A percentile compares a stretch with the other conserved stretches of the same genome.
Conservation (phyloP, 2,113 vertebrate species). For the Phylloscopus trochilus region DNA sequence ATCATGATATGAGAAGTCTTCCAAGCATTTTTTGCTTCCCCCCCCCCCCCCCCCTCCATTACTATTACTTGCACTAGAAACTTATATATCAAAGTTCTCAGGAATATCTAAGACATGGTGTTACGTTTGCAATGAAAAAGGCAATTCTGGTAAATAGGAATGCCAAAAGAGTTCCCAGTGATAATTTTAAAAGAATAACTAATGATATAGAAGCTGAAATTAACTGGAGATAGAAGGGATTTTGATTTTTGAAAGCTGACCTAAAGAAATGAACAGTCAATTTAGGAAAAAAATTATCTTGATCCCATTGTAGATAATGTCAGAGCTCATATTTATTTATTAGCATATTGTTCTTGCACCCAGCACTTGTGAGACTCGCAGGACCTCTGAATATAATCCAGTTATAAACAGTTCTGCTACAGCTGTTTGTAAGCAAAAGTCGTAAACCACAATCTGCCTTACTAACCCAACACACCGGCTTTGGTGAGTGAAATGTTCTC, state of each 20-base stretch:
- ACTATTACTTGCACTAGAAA: not conserved
- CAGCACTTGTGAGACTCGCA: not conserved
- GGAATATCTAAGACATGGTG: not conserved
- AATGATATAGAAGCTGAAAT: not conserved
- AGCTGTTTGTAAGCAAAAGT: not conserved
- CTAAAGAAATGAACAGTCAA: not conserved
- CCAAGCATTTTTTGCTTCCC: not conserved
- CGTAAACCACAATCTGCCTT: not conserved
- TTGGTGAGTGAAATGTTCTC: not conserved
- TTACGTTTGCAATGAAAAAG: not conserved
- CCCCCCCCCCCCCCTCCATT: rapidly evolving
- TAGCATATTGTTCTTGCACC: not conserved
- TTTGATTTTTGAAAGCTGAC: not conserved
- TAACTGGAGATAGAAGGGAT: not conserved
- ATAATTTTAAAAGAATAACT: not conserved
- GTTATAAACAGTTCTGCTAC: not conserved
- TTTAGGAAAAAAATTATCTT: not conserved
- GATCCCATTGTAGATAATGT: not conserved
- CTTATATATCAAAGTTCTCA: not conserved
- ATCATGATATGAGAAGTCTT: not conserved
- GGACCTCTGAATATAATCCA: not conserved
- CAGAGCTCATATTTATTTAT: not conserved
- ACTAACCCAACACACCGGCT: not conserved
- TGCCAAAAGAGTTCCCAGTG: not conserved
- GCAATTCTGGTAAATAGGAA: not conserved